These are phyloP conservation scores for Cyclina sinensis DNA, from an alignment of 1,140 invertebrate species.

Conservation along the genomic window DNA sequence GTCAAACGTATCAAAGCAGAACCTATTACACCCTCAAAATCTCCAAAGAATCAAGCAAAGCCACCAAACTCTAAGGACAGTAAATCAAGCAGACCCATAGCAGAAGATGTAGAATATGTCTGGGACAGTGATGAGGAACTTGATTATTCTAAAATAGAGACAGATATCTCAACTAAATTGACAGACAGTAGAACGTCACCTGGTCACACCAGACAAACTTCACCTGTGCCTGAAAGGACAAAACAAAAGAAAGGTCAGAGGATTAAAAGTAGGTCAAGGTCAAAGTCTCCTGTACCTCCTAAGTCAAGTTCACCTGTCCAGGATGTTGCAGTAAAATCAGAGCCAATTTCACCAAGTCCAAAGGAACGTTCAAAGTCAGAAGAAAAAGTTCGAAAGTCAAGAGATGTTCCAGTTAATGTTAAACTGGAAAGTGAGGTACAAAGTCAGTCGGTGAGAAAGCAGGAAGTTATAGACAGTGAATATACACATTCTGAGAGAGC, in stretches of 20 bases:
- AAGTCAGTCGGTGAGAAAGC: not conserved
- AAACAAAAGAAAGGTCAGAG: not conserved
- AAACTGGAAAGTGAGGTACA: not conserved
- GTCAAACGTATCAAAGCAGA: conserved; percentile 49
- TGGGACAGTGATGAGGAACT: conserved; percentile 55
- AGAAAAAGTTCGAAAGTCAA: not conserved
- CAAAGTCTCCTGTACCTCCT: conserved; percentile 32
- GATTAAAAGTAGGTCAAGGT: conserved; percentile 48
- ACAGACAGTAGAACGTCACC: not conserved
- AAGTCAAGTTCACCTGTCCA: conserved; percentile 12
- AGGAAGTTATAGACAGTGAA: not conserved
- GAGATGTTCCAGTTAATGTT: not conserved
- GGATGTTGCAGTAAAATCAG: not conserved
- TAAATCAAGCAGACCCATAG: not conserved
- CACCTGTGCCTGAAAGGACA: conserved; percentile 3
- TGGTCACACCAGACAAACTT: not conserved
- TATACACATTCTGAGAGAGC: not conserved
- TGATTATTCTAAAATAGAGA: conserved; percentile 41
- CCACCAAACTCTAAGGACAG: not conserved
- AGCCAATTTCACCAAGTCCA: conserved; percentile 30
- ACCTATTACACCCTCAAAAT: conserved; percentile 43
- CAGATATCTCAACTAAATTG: not conserved
- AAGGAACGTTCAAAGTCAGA: not conserved
- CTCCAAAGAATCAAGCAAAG: not conserved
- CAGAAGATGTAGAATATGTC: not conserved